A percentile compares a stretch with the other conserved stretches of the same genome.
Conservation (phyloP, 2,797 vertebrate species). For the Acipenser oxyrinchus region DNA sequence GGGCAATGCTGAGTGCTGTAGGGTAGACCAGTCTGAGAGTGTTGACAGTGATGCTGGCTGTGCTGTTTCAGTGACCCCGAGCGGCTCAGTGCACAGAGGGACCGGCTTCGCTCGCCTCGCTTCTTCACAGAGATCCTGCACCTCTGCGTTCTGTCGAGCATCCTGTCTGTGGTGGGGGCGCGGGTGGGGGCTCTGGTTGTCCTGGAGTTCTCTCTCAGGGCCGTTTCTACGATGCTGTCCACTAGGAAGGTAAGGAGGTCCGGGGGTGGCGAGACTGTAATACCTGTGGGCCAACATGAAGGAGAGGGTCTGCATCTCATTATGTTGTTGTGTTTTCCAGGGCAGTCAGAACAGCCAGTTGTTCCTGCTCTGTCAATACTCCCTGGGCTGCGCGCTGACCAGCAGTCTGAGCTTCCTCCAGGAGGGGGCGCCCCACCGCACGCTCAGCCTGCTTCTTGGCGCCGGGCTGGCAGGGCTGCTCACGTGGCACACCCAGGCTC, state of each 20-base stretch:
- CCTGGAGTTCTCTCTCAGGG: constrained; percentile 83
- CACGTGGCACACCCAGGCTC: constrained; percentile 36
- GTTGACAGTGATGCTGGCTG: background rate
- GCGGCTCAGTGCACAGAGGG: constrained; percentile 21
- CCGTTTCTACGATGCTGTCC: constrained; percentile 61
- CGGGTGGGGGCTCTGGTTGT: constrained; percentile 80
- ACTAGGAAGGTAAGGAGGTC: constrained; percentile 56
- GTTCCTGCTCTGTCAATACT: constrained; percentile 79
- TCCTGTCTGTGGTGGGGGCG: constrained; percentile 64
- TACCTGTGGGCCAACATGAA: background rate
- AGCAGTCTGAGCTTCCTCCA: constrained; percentile 80
- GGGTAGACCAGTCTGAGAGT: too few relatives aligned
- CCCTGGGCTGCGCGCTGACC: constrained; percentile 78
- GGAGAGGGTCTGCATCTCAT: background rate
- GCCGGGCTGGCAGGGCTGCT: constrained; percentile 68
- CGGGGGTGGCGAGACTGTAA: background rate
- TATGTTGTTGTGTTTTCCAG: constrained; percentile 36
- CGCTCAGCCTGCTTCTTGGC: constrained; percentile 66
- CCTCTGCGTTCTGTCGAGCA: constrained; percentile 54
- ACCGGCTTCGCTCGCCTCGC: constrained; percentile 22
- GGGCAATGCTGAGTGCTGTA: too few relatives aligned
- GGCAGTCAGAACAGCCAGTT: constrained; percentile 42
- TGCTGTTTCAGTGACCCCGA: constrained; percentile 35
- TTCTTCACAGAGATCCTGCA: constrained; percentile 49
- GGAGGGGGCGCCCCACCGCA: constrained; percentile 73